Conservation (phyloP, 2,113 vertebrate genomes). For the Entelurus aequoreus region DNA sequence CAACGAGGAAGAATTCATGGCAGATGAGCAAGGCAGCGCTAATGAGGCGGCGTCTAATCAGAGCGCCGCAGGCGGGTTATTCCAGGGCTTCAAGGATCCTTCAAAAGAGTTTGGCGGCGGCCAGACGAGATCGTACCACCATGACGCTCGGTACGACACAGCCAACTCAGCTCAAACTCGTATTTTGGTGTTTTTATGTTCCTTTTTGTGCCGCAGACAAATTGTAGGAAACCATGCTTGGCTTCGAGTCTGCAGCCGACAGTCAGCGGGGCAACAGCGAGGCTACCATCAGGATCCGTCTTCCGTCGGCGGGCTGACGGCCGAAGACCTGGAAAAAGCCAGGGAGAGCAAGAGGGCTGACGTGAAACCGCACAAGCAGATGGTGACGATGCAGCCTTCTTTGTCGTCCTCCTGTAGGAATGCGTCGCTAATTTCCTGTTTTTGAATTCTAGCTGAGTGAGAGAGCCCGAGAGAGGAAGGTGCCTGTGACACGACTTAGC, state of each 20-base stretch:
- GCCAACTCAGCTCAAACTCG: accelerated
- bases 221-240: constrained; percentile 71
- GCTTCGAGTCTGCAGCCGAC: constrained; percentile 29
- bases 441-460: constrained; percentile 80
- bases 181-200: neutral
- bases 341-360: constrained; percentile 81
- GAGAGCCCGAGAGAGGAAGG: constrained; percentile 89
- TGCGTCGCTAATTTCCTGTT: neutral
- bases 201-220: constrained; percentile 47
- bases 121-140: constrained; percentile 73
- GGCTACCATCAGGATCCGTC: constrained; percentile 90
- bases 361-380: constrained; percentile 90
- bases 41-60: neutral
- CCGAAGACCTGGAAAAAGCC: constrained; percentile 94
- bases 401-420: neutral
- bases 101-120: constrained; percentile 70
- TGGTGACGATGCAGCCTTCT: constrained; percentile 64
- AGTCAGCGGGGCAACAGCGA: constrained; percentile 53
- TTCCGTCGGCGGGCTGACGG: constrained; percentile 84
- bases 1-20: constrained; percentile 32
- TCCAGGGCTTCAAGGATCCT: constrained; percentile 75
- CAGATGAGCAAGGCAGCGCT: constrained; percentile 34
- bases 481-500: constrained; percentile 88
- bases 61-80: constrained; percentile 46
- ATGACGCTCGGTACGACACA: constrained; percentile 70